Percentiles rank a stretch among this genome's conserved stretches.
phyloP scores from a whole-genome alignment of 2,113 vertebrate species.

The Bujurquina vittata region DNA sequence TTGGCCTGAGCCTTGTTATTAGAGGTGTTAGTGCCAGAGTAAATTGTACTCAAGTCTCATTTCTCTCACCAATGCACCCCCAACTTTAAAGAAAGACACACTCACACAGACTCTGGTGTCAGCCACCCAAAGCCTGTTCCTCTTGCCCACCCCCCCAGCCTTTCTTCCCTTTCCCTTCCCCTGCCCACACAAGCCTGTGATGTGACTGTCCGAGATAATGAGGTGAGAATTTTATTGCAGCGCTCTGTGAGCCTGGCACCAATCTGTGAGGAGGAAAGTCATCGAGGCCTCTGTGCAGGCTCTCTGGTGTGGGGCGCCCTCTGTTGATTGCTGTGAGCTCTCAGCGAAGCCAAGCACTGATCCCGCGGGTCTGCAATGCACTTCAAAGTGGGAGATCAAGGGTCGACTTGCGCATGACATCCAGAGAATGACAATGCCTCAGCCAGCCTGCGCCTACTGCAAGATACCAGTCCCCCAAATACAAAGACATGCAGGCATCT shows the following conservation, averaged over 20 bases:
- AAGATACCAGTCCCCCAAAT: conserved; percentile 53
- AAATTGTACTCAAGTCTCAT: conserved; percentile 56
- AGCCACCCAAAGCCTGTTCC: conserved; percentile 35
- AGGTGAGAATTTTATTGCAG: conserved; percentile 83
- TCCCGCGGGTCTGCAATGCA: conserved; percentile 48
- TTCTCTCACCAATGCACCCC: conserved; percentile 60
- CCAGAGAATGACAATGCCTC: conserved; percentile 82
- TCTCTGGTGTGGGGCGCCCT: conserved; percentile 71
- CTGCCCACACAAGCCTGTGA: conserved; percentile 76
- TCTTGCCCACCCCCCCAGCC: conserved; percentile 37
- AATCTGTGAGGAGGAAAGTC: conserved; percentile 60
- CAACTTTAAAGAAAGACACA: conserved; percentile 24
- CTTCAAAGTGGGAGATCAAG: conserved; percentile 84
- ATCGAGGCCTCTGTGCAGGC: not conserved
- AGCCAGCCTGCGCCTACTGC: conserved; percentile 69
- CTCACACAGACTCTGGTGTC: conserved; percentile 58
- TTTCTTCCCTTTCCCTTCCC: conserved; percentile 68
- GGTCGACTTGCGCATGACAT: conserved; percentile 78
- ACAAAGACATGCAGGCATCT: conserved; percentile 74
- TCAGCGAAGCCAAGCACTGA: not conserved
- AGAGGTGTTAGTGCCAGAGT: conserved; percentile 63
- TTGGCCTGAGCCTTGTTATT: conserved; percentile 47
- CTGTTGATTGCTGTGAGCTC: conserved; percentile 61
- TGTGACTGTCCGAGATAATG: conserved; percentile 82
- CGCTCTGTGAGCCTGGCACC: conserved; percentile 72